Conservation (phyloP, 2,888 invertebrate species). For the Seira sanloemensis region DNA sequence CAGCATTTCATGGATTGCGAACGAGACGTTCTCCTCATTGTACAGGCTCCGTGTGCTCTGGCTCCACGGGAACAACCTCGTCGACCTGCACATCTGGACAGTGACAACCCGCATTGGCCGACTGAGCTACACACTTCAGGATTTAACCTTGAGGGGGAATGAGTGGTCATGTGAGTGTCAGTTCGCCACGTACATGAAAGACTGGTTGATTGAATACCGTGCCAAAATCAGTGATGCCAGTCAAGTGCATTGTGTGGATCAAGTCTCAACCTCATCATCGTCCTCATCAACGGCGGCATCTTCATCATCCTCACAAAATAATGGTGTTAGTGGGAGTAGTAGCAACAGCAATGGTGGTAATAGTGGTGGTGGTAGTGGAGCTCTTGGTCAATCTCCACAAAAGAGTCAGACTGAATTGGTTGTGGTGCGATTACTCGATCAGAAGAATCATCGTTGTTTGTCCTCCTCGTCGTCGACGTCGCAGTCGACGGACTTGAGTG, state of each 20-base stretch:
- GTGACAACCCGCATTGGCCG: slow-evolving; percentile 81
- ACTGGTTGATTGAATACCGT: slow-evolving; percentile 84
- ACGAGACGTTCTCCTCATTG: slow-evolving; percentile 84
- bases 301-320: slow-evolving; percentile 79
- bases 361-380: too few species aligned
- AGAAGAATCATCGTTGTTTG: slow-evolving; percentile 69
- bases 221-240: slow-evolving; percentile 81
- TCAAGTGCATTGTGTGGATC: slow-evolving; percentile 82
- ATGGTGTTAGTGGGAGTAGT: slow-evolving; percentile 79
- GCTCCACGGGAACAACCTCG: slow-evolving; percentile 84
- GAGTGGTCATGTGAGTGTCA: slow-evolving; percentile 91
- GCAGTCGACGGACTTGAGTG: slow-evolving; percentile 69
- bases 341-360: background rate
- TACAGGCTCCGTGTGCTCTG: slow-evolving; percentile 82
- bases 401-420: slow-evolving; percentile 65
- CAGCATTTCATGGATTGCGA: slow-evolving; percentile 82
- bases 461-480: slow-evolving; percentile 28
- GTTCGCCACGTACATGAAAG: slow-evolving; percentile 84
- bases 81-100: slow-evolving; percentile 84
- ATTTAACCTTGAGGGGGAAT: slow-evolving; percentile 78
- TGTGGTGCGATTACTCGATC: slow-evolving; percentile 68
- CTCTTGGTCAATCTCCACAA: background rate
- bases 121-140: slow-evolving; percentile 81
- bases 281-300: slow-evolving; percentile 80
- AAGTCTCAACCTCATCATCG: slow-evolving; percentile 61